Evolutionary conservation across 2,888 invertebrate species (phyloP).

Genomic region (Caenorhabditis sp.): DNA sequence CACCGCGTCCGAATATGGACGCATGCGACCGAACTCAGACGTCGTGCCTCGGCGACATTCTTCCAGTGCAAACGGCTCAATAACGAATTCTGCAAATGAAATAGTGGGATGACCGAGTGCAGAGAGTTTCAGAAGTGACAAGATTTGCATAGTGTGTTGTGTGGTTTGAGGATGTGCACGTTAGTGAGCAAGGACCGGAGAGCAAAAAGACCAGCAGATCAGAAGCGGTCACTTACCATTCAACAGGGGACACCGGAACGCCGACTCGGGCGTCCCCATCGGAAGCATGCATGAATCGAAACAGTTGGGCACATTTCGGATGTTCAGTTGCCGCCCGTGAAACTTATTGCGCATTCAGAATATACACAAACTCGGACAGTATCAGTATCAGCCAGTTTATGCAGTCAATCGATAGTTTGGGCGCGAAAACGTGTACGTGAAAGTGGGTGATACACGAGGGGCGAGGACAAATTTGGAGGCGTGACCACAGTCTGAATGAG

Average conservation of each 20-base stretch:
- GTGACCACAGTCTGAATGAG: conserved; percentile 30
- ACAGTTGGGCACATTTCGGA: conserved; percentile 49
- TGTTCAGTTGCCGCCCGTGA: conserved; percentile 39
- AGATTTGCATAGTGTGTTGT: conserved; percentile 17
- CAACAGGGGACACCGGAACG: conserved; percentile 38
- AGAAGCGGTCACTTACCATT: conserved; percentile 30
- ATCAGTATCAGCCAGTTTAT: conserved; percentile 1
- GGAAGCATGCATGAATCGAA: conserved; percentile 40
- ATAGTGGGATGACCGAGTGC: not conserved
- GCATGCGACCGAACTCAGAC: conserved; percentile 47
- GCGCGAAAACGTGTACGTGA: conserved; percentile 39
- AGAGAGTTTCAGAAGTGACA: not conserved
- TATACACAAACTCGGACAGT: not conserved
- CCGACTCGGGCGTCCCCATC: conserved; percentile 44
- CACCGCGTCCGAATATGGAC: conserved; percentile 53
- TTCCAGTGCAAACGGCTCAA: conserved; percentile 56
- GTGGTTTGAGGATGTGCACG: conserved; percentile 6
- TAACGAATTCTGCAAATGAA: conserved; percentile 50
- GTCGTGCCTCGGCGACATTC: conserved; percentile 44
- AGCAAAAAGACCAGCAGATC: not conserved
- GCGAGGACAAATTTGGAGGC: conserved; percentile 23
- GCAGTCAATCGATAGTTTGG: conserved; percentile 17
- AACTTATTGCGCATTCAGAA: conserved; percentile 58
- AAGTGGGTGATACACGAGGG: conserved; percentile 26
- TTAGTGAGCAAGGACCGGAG: conserved; percentile 5